These are phyloP conservation scores for Argya squamiceps DNA, from an alignment of 2,797 vertebrate species.

Conservation along the genomic window DNA sequence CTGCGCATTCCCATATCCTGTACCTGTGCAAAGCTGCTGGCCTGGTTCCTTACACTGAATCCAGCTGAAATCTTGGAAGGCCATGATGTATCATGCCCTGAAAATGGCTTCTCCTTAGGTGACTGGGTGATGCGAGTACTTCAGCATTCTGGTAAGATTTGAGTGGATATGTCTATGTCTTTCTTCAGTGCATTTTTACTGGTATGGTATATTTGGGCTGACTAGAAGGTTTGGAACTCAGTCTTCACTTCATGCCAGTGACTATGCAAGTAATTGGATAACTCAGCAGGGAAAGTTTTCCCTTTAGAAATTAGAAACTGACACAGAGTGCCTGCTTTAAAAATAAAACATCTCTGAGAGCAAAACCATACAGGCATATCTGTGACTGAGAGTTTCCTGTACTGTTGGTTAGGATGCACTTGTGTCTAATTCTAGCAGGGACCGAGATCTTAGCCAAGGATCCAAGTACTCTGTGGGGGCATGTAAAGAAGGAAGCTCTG, in stretches of 20 bases:
- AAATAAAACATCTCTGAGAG: not conserved
- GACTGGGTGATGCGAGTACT: not conserved
- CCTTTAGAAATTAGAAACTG: not conserved
- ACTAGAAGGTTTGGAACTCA: not conserved
- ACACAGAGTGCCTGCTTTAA: not conserved
- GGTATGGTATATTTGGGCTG: not conserved
- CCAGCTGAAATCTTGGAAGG: not conserved
- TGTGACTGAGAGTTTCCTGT: not conserved
- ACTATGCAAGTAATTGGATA: not conserved
- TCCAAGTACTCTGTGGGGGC: not conserved
- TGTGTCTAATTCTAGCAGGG: not conserved
- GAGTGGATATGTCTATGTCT: not conserved
- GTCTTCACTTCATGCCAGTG: not conserved
- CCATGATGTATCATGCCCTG: not conserved
- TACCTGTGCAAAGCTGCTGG: not conserved
- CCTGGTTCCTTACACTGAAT: not conserved
- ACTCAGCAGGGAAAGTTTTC: not conserved
- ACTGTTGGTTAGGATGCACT: not conserved
- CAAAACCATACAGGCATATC: not conserved
- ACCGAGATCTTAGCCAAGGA: not conserved
- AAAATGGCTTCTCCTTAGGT: not conserved
- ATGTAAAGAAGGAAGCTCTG: not conserved
- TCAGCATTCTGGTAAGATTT: not conserved
- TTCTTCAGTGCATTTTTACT: not conserved
- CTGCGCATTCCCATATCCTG: not conserved